Evolutionary conservation across 2,888 invertebrate genomes (phyloP).

Genomic region (Trichopria drosophilae): DNA sequence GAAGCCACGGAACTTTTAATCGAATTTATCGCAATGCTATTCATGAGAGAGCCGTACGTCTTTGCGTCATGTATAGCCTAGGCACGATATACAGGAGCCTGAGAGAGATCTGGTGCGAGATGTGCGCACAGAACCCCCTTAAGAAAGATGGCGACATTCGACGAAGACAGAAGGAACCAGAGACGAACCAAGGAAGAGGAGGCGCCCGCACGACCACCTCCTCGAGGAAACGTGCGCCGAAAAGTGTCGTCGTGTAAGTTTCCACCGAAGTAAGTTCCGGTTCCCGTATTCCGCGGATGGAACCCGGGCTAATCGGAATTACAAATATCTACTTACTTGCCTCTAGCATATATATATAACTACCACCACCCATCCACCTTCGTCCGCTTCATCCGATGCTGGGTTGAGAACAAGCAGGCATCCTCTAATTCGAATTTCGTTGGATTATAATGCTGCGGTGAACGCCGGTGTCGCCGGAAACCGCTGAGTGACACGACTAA

Average conservation of each 20-base stretch:
- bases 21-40: slow-evolving; percentile 58
- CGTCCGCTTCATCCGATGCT: slow-evolving; percentile 22
- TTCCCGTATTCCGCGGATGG: slow-evolving; percentile 41
- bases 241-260: slow-evolving; percentile 50
- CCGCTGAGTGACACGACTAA: too few species aligned
- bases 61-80: slow-evolving; percentile 50
- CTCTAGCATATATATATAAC: too few species aligned
- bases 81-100: slow-evolving; percentile 27
- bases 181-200: not conserved
- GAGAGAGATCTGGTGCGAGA: too few species aligned
- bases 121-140: too few species aligned
- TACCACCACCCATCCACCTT: slow-evolving; percentile 22
- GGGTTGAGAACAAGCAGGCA: slow-evolving; percentile 13
- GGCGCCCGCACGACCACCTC: slow-evolving; percentile 19
- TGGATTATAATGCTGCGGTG: slow-evolving; percentile 36
- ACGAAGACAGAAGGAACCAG: slow-evolving; percentile 21
- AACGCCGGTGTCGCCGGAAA: slow-evolving; percentile 5
- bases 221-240: slow-evolving; percentile 46
- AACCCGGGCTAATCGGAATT: slow-evolving; percentile 54
- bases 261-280: slow-evolving; percentile 44
- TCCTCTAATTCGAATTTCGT: slow-evolving; percentile 40
- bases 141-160: too few species aligned
- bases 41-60: slow-evolving; percentile 56
- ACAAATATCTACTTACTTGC: slow-evolving; percentile 47
- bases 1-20: slow-evolving; percentile 54